These are phyloP conservation scores for Manis pentadactyla DNA, from an alignment of 2,797 vertebrate genomes.

Conservation along the genomic window DNA sequence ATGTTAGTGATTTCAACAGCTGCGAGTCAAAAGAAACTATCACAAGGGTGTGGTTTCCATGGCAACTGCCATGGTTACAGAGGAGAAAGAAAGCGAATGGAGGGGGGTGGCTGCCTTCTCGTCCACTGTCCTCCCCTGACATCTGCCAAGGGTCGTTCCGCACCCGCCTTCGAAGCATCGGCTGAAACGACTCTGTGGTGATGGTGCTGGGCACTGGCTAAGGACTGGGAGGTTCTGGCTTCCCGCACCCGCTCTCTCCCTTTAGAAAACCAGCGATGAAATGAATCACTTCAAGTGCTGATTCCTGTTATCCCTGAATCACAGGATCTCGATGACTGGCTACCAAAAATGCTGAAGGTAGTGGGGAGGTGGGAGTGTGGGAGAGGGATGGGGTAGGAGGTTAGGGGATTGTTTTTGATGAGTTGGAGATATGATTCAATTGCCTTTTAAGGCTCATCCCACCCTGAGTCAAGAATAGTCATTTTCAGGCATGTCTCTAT, in stretches of 20 bases:
- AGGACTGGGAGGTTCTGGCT: background rate
- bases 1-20: slow-evolving; percentile 79
- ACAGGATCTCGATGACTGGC: background rate
- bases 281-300: background rate
- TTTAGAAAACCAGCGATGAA: background rate
- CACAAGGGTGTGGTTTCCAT: slow-evolving; percentile 77
- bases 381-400: background rate
- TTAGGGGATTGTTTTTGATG: background rate
- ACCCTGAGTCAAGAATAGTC: background rate
- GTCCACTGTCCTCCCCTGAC: background rate
- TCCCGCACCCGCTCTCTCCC: background rate
- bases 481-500: background rate
- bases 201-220: too few species aligned
- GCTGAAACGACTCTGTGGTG: accelerated
- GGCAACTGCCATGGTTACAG: slow-evolving; percentile 74
- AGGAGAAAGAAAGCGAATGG: background rate
- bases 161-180: background rate
- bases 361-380: accelerated
- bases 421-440: background rate
- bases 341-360: too few species aligned
- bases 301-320: background rate
- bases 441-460: background rate
- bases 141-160: background rate
- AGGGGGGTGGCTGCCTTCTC: background rate
- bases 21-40: slow-evolving; percentile 81